Base-by-base conservation (phyloP, 1,140 invertebrate species). In the Heliconius himera region DNA sequence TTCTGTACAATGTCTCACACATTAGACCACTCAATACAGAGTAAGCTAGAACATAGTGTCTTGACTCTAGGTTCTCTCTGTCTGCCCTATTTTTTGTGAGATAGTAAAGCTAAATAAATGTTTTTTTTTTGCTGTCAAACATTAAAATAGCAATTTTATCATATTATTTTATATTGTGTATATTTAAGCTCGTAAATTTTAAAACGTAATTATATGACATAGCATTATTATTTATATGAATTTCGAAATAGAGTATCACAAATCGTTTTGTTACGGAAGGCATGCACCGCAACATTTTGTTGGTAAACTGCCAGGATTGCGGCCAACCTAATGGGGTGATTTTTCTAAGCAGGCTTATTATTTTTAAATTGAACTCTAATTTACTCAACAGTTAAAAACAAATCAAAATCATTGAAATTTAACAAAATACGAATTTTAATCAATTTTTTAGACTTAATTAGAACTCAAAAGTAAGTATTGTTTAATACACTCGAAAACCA, bases 261-360 rank as follows among this genome's bases (percentile, higher is more conserved):
- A 81, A 84, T 78, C 70, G 77, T 79, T 80, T 81, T 77, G 75
- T 82, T 82, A 79, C 79, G 82, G 78, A 78, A 80, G 71, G 73
- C 70, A 78, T 78, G 78, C 76, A 79, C 82, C 79, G 74, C 81
- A 80, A 81, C 81, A 83, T 72, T 80, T 60, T 74, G 81, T 80
- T 83, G 83, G 83, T 83, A 81, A 84, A 71, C 60, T 84, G 83
- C 83, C 83, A 84, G 82, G 77, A 80, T 78, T 81, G 80, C 73
- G 80, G 78, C 38, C 36, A 76, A 46, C 60, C 70, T 81, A 82
- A 82, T 83, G 78, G 82, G 73, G 78, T 83, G 78, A 84, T 79
- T 84, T 84, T 83, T 83, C 83, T 82, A 84, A 84, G 77, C 77
- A 81, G 71, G n/a, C 76, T 72, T 80, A 84, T 81, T 82, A 77